Base-by-base conservation (phyloP, 2,797 vertebrate species). In the Molossus alvarezi region DNA sequence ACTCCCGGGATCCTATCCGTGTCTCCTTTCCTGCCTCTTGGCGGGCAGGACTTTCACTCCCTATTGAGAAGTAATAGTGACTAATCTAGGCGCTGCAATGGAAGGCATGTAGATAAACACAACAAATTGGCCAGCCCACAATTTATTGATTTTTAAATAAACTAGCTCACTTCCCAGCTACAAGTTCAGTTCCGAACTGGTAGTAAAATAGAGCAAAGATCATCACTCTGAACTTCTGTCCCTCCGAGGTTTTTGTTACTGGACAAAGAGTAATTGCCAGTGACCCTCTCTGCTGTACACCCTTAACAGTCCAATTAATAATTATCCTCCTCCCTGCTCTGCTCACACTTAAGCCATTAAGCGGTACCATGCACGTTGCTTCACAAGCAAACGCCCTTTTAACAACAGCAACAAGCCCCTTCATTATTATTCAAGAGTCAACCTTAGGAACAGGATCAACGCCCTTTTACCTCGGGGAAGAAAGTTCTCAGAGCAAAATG, bases 401-500 rank as follows among this genome's bases (percentile, higher is more conserved):
- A 55, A 94, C 45, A 84, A 41, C 0, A 92, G 72, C 82, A 96
- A 95, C 81, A 73, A 94, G 75, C 91, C 58, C 94, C 88, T 91
- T 97, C 94, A 96, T 97, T 97, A 96, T 92, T 90, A 96, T 97
- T 97, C 96, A 95, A 97, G 89, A 95, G 84, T 94, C 93, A 97
- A 90, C 95, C 96, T 97, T 92, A 95, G 90, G 93, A 97, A 94
- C n/a, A 96, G 82, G 91, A 97, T 92, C 94, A 97, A 97, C 97
- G 97, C 76, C 97, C 87, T 97, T 95, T 99, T 98, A 99, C 99
- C 99, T 99, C 99, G 11, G 99, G 99, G 97, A 99, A 99, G 97
- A 99, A 99, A 96, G 99, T 99, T 98, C 99, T 99, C 97, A 99
- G 98, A 96, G 99, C 99, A 98, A 99, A 99, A 98, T 99, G 99